Conservation (phyloP, 2,113 vertebrate species). For the Kobus ellipsiprymnus region DNA sequence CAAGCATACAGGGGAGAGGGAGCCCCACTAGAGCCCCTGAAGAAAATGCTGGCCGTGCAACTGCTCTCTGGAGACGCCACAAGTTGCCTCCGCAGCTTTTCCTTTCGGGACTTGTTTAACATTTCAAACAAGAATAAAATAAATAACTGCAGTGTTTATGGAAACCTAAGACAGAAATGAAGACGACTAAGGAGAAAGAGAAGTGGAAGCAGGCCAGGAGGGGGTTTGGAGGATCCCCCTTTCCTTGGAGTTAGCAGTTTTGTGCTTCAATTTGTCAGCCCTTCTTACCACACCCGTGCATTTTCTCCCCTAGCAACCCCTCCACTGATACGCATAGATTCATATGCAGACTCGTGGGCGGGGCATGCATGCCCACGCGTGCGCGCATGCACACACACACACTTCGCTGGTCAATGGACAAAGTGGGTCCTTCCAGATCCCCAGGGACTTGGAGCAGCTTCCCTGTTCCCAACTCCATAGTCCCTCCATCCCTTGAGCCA, state of each 20-base stretch:
- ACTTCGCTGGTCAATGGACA: not conserved
- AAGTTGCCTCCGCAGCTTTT: conserved; percentile 42
- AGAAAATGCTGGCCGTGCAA: conserved; percentile 4
- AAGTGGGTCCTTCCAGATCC: not conserved
- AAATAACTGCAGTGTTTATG: conserved; percentile 73
- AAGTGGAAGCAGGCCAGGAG: conserved; percentile 48
- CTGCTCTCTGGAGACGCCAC: conserved; percentile 13
- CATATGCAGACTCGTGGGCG: rapidly evolving
- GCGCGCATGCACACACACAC: not conserved
- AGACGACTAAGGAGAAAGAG: conserved; percentile 40
- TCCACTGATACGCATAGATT: not conserved
- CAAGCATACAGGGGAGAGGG: not conserved
- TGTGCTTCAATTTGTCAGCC: conserved; percentile 3
- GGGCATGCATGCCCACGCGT: not conserved
- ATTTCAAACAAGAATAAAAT: conserved; percentile 74
- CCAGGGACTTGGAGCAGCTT: not conserved
- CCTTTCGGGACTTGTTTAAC: conserved; percentile 66
- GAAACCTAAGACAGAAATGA: conserved; percentile 71
- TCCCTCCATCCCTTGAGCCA: not conserved
- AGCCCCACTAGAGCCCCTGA: not conserved
- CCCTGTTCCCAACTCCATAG: not conserved
- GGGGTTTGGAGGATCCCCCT: conserved; percentile 33
- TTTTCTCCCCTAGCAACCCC: not conserved
- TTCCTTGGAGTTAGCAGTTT: conserved; percentile 44
- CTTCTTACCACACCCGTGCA: not conserved